Evolutionary conservation across 2,888 invertebrate species (phyloP).

Genomic region (Lasius fuliginosus): DNA sequence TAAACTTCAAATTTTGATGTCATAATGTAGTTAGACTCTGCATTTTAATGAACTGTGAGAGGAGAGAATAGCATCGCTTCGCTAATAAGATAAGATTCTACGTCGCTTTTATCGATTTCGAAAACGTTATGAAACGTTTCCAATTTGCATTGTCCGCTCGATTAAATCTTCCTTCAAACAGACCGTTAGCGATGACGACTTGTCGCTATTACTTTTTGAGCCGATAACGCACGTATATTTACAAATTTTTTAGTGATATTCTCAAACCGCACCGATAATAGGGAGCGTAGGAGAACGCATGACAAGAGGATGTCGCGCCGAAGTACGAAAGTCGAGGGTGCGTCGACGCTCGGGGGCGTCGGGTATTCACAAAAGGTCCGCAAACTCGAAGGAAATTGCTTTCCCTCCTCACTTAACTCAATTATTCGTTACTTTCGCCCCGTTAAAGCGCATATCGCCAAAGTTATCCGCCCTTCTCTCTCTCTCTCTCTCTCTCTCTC

Average conservation of each 20-base stretch:
- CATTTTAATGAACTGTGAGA: background rate
- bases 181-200: background rate
- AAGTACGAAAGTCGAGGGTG: slow-evolving; percentile 31
- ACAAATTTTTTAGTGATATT: slow-evolving; percentile 15
- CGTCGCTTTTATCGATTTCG: slow-evolving; percentile 21
- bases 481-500: background rate
- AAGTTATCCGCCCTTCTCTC: slow-evolving; percentile 55
- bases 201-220: slow-evolving; percentile 1
- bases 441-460: slow-evolving; percentile 65
- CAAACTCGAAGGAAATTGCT: slow-evolving; percentile 65
- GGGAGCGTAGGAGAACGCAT: background rate
- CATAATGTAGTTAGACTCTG: slow-evolving; percentile 2
- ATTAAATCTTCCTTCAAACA: slow-evolving; percentile 49
- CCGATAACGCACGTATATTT: background rate
- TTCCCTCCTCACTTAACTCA: slow-evolving; percentile 63
- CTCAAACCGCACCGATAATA: slow-evolving; percentile 15
- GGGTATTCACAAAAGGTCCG: slow-evolving; percentile 55
- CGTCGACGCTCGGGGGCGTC: slow-evolving; percentile 31
- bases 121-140: background rate
- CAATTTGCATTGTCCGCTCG: slow-evolving; percentile 7
- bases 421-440: slow-evolving; percentile 68
- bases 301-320: slow-evolving; percentile 7
- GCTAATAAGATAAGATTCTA: slow-evolving; percentile 14
- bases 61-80: background rate
- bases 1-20: background rate